phyloP scores from a whole-genome alignment of 2,113 vertebrate genomes.

The Pomatostomus ruficeps region DNA sequence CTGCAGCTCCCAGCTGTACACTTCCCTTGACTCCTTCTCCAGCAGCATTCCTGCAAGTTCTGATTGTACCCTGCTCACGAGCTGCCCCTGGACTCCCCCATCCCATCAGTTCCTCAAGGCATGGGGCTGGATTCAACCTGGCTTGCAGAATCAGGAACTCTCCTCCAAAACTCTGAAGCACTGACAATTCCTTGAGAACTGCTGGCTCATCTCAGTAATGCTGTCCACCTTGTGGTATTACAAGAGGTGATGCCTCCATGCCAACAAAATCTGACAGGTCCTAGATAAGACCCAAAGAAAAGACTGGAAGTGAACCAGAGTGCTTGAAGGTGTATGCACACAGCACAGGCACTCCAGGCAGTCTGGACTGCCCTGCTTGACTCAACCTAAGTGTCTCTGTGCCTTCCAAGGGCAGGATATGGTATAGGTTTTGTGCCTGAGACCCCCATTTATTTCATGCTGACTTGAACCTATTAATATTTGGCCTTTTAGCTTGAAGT shows the following conservation, averaged over 20 bases:
- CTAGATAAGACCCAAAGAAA: background rate
- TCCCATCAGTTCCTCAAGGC: background rate
- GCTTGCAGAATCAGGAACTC: background rate
- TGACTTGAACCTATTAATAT: background rate
- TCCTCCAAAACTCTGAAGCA: background rate
- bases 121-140: background rate
- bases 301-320: background rate
- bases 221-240: background rate
- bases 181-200: background rate
- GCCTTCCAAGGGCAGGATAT: background rate
- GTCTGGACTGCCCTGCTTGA: background rate
- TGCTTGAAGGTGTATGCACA: background rate
- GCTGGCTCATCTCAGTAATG: background rate
- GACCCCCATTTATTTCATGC: background rate
- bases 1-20: background rate
- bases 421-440: background rate
- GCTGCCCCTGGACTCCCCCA: background rate
- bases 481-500: background rate
- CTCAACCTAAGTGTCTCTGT: background rate
- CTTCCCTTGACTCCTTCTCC: background rate
- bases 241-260: background rate
- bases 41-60: background rate
- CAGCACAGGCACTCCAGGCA: background rate
- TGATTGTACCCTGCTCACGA: fast-evolving
- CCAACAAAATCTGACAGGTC: background rate